A percentile compares a stretch with the other conserved stretches of the same genome.
These are phyloP conservation scores for Aelia acuminata DNA, from an alignment of 2,888 invertebrate species.

Conservation along the genomic window DNA sequence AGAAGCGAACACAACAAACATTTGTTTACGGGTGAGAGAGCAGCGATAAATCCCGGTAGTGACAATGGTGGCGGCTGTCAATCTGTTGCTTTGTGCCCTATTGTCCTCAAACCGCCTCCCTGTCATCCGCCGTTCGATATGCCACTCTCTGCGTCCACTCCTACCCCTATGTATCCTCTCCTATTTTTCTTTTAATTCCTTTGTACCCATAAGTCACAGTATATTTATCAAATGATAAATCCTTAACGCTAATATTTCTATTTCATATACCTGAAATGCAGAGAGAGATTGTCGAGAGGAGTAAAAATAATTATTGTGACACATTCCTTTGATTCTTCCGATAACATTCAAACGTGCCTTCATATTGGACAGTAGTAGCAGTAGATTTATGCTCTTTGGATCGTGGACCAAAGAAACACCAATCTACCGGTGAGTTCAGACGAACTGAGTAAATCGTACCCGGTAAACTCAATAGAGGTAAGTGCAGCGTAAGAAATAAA, in stretches of 20 bases:
- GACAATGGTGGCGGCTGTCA: conserved; percentile 28
- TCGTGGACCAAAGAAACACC: no score
- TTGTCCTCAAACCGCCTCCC: not conserved
- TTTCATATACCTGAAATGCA: no score
- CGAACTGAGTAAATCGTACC: no score
- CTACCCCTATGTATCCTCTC: not conserved
- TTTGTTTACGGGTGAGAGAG: conserved; percentile 13
- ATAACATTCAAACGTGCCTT: no score
- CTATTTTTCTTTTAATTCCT: not conserved
- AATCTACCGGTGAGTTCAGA: no score
- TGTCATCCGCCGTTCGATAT: not conserved
- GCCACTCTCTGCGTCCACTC: not conserved
- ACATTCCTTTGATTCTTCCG: no score
- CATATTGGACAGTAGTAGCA: no score
- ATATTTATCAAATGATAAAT: not conserved
- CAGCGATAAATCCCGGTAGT: not conserved
- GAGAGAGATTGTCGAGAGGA: not conserved
- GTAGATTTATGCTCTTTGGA: no score
- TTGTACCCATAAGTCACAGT: not conserved
- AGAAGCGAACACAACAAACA: conserved; percentile 5
- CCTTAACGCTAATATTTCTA: not conserved
- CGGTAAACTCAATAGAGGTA: no score
- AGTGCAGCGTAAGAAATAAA: no score
- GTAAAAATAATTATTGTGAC: not conserved
- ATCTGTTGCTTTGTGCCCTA: conserved; percentile 28